These are phyloP conservation scores for Thymelicus sylvestris DNA, from an alignment of 2,888 invertebrate genomes.

Conservation along the genomic window DNA sequence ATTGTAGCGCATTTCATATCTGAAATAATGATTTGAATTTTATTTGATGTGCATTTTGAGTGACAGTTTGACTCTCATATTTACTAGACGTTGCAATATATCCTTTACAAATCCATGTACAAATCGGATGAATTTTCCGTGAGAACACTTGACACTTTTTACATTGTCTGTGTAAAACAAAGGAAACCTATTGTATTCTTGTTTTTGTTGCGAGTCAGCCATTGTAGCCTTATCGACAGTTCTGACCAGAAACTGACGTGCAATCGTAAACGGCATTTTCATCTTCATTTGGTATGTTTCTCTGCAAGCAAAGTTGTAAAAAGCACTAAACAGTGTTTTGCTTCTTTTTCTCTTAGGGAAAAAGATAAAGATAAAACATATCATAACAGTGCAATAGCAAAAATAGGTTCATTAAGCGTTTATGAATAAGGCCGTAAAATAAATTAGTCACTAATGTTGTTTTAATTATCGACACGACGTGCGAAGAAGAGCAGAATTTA, in stretches of 20 bases:
- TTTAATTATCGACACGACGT: too few relatives aligned
- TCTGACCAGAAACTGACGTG: constrained; percentile 49
- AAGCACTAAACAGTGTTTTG: too few relatives aligned
- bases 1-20: constrained; percentile 1
- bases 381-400: too few relatives aligned
- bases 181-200: constrained; percentile 53
- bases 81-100: constrained; percentile 36
- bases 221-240: constrained; percentile 68
- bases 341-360: too few relatives aligned
- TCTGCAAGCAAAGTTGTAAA: too few relatives aligned
- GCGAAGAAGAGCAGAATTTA: too few relatives aligned
- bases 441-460: too few relatives aligned
- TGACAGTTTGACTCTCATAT: not conserved
- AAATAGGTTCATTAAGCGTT: too few relatives aligned
- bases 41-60: constrained; percentile 3
- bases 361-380: too few relatives aligned
- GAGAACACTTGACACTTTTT: constrained; percentile 63
- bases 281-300: not conserved
- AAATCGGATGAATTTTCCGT: constrained; percentile 45
- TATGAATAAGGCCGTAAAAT: too few relatives aligned
- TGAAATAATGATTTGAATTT: not conserved
- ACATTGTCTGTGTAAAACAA: constrained; percentile 71
- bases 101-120: constrained; percentile 43
- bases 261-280: not conserved
- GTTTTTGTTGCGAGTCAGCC: constrained; percentile 64